phyloP scores from a whole-genome alignment of 1,140 invertebrate species.

The Conus betulinus region DNA sequence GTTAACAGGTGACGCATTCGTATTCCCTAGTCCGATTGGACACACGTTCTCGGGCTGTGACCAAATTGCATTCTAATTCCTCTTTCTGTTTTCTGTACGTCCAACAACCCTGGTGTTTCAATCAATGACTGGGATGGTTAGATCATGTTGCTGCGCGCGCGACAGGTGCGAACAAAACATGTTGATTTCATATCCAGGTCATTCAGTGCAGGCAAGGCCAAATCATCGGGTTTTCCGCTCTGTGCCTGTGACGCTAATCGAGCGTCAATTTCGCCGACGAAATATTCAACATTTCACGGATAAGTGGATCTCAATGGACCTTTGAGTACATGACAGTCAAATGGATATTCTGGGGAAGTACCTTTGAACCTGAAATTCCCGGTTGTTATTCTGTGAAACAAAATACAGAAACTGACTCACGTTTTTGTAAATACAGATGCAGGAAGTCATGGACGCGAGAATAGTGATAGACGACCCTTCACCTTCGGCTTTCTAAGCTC shows the following conservation, averaged over 20 bases:
- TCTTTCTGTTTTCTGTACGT: not conserved
- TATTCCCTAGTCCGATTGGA: too few relatives aligned
- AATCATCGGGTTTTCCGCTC: not conserved
- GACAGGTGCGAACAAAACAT: not conserved
- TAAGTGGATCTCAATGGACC: not conserved
- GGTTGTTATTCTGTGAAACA: not conserved
- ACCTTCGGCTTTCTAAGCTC: not conserved
- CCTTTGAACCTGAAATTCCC: not conserved
- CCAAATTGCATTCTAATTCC: too few relatives aligned
- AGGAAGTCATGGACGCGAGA: slow-evolving; percentile 10
- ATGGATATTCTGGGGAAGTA: not conserved
- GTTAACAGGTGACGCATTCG: not conserved
- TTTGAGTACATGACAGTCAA: not conserved
- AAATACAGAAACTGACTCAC: not conserved
- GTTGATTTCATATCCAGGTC: not conserved
- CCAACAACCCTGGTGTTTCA: not conserved
- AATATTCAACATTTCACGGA: not conserved
- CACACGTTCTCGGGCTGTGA: too few relatives aligned
- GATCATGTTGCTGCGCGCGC: too few relatives aligned
- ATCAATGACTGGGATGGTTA: not conserved
- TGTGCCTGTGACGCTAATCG: not conserved
- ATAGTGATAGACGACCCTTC: not conserved
- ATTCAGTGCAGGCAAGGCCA: not conserved
- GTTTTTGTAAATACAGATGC: not conserved
- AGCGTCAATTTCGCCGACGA: not conserved